Conservation (phyloP, 1,140 invertebrate species). For the Meloidogyne chitwoodi region DNA sequence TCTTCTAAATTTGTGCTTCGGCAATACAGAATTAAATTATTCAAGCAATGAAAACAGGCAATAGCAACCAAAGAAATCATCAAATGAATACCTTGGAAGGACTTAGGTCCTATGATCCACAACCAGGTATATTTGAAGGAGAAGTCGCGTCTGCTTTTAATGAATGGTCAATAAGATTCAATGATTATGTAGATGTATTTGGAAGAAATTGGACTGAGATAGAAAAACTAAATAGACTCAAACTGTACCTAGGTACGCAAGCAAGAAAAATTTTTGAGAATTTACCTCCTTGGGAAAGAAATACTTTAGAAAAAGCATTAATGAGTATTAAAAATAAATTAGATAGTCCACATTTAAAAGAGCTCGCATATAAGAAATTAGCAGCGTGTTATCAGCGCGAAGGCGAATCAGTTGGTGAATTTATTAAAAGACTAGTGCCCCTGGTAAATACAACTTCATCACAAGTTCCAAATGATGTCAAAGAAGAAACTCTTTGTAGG, state of each 20-base stretch:
- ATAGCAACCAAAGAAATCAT: too few relatives aligned
- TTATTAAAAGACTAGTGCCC: not conserved
- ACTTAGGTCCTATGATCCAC: too few relatives aligned
- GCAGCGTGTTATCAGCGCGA: not conserved
- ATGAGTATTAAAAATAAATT: not conserved
- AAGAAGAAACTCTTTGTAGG: not conserved
- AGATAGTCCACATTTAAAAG: not conserved
- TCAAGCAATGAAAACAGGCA: too few relatives aligned
- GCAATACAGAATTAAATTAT: too few relatives aligned
- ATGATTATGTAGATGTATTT: not conserved
- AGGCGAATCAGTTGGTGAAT: not conserved
- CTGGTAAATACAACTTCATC: not conserved
- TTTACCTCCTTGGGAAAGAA: not conserved
- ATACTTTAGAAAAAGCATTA: not conserved
- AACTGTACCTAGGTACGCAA: not conserved
- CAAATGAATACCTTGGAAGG: too few relatives aligned
- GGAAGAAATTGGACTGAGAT: not conserved
- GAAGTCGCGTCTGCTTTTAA: too few relatives aligned
- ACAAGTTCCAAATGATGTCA: not conserved
- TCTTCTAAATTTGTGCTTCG: too few relatives aligned
- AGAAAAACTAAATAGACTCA: not conserved
- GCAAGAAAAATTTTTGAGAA: too few relatives aligned
- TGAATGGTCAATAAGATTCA: not conserved
- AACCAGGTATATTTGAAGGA: too few relatives aligned
- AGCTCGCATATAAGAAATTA: not conserved